Evolutionary conservation across 2,888 invertebrate species (phyloP), one percentile per base, ranked within the genome.

Genomic region (Anthrax anthrax): DNA sequence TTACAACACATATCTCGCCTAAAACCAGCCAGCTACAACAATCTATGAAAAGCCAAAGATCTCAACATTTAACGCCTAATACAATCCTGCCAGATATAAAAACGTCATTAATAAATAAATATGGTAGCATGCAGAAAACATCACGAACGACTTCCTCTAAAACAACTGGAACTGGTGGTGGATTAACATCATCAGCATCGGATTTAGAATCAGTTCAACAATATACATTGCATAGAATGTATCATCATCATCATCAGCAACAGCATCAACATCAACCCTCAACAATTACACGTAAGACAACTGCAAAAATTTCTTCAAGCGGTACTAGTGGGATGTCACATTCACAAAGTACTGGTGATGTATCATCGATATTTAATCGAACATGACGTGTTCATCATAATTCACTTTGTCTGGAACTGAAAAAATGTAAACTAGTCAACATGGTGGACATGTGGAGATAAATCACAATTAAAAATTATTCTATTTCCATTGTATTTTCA

Each of bases 321-420:
- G 23, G 23, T 32, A 32, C 29, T 9, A 41, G 53, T 37, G 65
- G 60, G 46, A 69, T 77, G 58, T 73, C 77, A 27, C 78, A 78
- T 62, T 78, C 77, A 29, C 78, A 78, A 58, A 77, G 77, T 19
- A 77, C 77, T 9, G 77, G 77, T 23, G 78, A 78, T 64, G 77
- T 78, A 46, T 77, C 77, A 17, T 75, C 77, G 54, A 77, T 78
- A 69, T 67, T 77, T 57, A 76, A 77, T 47, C 68, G 77, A 23
- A 77, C 78, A 76, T 78, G 78, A 78, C 69, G 67, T 56, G 63
- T 62, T 47, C 58, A 64, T 49, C 23, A 23, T 23, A 4, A 23
- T 64, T 38, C 66, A 53, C 64, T 65, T 17, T 64, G 66, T 58
- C 55, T 65, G 53, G 63, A 64, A 58, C 61, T 66, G 54, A 67